These are phyloP conservation scores for Clepsis dumicolana DNA, from an alignment of 2,888 invertebrate genomes.

Conservation along the genomic window DNA sequence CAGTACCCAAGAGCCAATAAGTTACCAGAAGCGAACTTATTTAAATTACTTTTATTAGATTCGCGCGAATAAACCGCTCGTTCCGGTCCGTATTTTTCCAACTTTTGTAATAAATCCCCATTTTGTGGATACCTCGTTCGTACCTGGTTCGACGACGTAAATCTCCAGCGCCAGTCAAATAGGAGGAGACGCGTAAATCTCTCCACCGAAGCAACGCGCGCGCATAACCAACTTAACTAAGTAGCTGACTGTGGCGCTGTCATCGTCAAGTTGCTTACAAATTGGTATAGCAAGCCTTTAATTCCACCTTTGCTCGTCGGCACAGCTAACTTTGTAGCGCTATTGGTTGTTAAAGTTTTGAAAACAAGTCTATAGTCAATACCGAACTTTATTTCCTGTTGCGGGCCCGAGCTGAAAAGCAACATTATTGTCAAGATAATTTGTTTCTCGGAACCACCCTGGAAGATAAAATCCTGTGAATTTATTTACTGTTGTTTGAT, in stretches of 20 bases:
- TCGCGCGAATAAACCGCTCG: background rate
- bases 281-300: background rate
- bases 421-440: background rate
- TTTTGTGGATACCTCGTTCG: slow-evolving; percentile 6
- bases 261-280: background rate
- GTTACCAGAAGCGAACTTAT: background rate
- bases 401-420: background rate
- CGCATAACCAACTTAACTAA: slow-evolving; percentile 9
- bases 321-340: slow-evolving; percentile 1
- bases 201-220: background rate
- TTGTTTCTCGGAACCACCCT: background rate
- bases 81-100: slow-evolving; percentile 14
- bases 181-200: slow-evolving; percentile 16
- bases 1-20: background rate
- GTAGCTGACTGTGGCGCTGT: background rate
- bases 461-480: background rate
- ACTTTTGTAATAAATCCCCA: slow-evolving; percentile 15
- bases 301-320: background rate
- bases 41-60: background rate
- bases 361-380: slow-evolving; percentile 6
- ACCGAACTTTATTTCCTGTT: slow-evolving; percentile 10
- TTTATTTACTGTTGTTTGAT: slow-evolving; percentile 4
- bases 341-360: slow-evolving; percentile 13
- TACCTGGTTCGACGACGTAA: background rate
- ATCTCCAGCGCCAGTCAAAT: background rate